Percentiles rank a stretch among this genome's conserved stretches.
phyloP scores from a whole-genome alignment of 2,888 invertebrate genomes.

The Coecobrya sp. region DNA sequence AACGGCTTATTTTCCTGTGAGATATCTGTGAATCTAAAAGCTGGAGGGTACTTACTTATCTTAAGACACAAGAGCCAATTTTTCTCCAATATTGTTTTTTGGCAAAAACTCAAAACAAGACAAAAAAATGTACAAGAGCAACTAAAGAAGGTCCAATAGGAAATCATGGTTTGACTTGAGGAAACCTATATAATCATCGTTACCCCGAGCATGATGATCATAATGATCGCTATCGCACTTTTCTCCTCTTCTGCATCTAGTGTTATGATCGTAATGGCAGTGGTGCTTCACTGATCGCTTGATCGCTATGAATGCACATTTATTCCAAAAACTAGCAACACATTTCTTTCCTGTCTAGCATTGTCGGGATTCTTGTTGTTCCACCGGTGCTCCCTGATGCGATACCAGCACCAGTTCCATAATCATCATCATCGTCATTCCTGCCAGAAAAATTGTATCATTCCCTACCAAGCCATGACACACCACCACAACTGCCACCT shows the following conservation, averaged over 20 bases:
- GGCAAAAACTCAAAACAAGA: conserved; percentile 67
- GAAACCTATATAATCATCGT: conserved; percentile 1
- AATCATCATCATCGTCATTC: background rate
- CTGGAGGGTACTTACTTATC: background rate
- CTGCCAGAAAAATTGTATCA: background rate
- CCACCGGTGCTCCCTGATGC: background rate
- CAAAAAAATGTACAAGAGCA: conserved; percentile 24
- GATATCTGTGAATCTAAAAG: background rate
- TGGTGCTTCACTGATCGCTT: background rate
- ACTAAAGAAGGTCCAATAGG: conserved; percentile 14
- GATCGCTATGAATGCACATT: conserved; percentile 1
- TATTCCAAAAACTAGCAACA: background rate
- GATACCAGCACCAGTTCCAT: background rate
- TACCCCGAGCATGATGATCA: conserved; percentile 11
- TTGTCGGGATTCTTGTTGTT: conserved; percentile 2
- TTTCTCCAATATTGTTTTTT: conserved; percentile 58
- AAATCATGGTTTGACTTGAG: conserved; percentile 2
- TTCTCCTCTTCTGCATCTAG: background rate
- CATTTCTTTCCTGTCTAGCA: background rate
- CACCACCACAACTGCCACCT: background rate
- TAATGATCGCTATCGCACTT: background rate
- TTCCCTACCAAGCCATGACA: background rate
- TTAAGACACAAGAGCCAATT: conserved; percentile 8
- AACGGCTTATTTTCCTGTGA: background rate
- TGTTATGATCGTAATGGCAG: background rate